A percentile compares a stretch with the other conserved stretches of the same genome.
Evolutionary conservation across 2,113 vertebrate species (phyloP).

Genomic region (Prunella fulvescens): DNA sequence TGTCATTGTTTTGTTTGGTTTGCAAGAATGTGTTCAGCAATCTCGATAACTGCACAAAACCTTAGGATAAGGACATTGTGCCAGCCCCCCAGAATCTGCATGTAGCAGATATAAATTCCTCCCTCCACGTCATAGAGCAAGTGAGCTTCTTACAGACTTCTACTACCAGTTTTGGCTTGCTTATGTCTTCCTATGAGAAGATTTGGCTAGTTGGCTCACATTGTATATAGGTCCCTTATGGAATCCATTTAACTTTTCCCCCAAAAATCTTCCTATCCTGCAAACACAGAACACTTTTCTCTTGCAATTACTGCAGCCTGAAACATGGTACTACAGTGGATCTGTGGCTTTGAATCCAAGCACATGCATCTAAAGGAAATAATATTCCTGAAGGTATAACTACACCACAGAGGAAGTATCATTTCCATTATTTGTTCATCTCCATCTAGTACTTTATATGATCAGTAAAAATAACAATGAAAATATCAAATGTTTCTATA

Average conservation of each 20-base stretch:
- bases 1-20: neutral
- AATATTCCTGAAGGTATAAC: neutral
- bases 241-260: neutral
- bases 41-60: neutral
- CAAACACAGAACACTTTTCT: neutral
- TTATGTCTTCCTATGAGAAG: neutral
- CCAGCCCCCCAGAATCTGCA: neutral
- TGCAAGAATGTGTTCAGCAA: neutral
- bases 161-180: neutral
- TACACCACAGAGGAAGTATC: rapidly evolving
- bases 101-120: neutral
- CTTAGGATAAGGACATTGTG: neutral
- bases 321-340: neutral
- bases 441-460: neutral
- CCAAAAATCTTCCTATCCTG: neutral
- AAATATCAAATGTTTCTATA: neutral
- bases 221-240: neutral
- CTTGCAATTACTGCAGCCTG: neutral
- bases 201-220: neutral
- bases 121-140: neutral
- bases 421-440: neutral
- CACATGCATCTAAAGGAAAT: neutral
- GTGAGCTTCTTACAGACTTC: neutral
- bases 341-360: neutral
- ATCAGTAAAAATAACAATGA: neutral